These are phyloP conservation scores for Chrysochloris asiatica DNA, from an alignment of 2,113 vertebrate species.

Conservation along the genomic window DNA sequence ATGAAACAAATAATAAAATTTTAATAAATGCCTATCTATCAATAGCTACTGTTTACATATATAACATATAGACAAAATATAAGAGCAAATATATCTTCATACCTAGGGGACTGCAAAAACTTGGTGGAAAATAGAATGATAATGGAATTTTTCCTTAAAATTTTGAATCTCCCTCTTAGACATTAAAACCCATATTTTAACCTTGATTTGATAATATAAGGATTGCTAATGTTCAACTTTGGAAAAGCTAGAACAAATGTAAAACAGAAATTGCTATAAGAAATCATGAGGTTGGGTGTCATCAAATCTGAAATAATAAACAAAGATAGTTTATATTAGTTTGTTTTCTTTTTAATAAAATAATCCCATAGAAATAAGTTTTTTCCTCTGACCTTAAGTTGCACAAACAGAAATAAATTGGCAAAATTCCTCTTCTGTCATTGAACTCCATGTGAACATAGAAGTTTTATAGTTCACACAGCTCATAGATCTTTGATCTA, in stretches of 20 bases:
- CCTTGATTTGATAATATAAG: background rate
- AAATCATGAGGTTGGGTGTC: background rate
- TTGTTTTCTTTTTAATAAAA: slow-evolving; percentile 61
- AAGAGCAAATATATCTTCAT: background rate
- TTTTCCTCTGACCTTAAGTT: slow-evolving; percentile 68
- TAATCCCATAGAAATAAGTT: slow-evolving; percentile 52
- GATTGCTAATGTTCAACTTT: background rate
- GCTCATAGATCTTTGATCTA: slow-evolving; percentile 62
- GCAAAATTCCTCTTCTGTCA: slow-evolving; percentile 40
- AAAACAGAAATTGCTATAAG: background rate
- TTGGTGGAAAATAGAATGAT: no score
- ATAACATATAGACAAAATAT: background rate
- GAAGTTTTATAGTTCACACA: slow-evolving; percentile 66
- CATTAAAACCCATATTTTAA: background rate
- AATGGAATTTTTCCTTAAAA: no score
- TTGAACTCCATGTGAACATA: slow-evolving; percentile 68
- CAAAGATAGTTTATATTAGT: background rate
- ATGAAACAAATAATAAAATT: background rate
- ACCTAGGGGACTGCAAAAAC: no score
- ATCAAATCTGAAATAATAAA: slow-evolving; percentile 41
- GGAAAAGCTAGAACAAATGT: background rate
- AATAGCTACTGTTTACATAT: background rate
- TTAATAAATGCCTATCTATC: background rate
- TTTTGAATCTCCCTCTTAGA: no score
- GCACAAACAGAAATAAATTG: slow-evolving; percentile 55